Evolutionary conservation across 2,797 vertebrate genomes (phyloP), one percentile per base, ranked within the genome.

Genomic region (Chelmon rostratus): DNA sequence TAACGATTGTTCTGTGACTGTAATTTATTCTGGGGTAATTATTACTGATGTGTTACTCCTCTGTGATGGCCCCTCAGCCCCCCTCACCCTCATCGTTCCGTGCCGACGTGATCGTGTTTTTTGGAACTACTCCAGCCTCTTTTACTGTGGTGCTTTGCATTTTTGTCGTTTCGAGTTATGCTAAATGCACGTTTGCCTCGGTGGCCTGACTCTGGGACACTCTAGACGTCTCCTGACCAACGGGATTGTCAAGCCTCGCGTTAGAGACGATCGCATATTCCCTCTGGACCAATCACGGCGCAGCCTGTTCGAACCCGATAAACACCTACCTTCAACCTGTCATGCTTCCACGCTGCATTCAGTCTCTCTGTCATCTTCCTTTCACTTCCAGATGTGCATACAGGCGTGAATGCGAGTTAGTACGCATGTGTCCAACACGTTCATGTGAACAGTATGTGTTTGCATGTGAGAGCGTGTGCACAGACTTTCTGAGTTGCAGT

Each of bases 21-120:
- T 95, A 95, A 95, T 95, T 95, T 94, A 94, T 95, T 94, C 87
- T 87, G 91, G 90, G 91, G 80, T 91, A 89, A 92, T 87, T 91
- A 87, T 91, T 88, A 84, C 86, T 87, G 88, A 88, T 86, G 86
- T 87, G 90, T 94, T 91, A 69, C 84, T 92, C 81, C 78, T 81
- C 63, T 64, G 87, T 86, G 88, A 88, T 71, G 68, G 71, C 83
- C 84, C 54, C 4, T 3, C 18, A 10, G 19, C 79, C 70, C 31
- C 61, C 59, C 31, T 44, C 50, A 0, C 84, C 81, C 62, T 82
- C 86, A 75, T 78, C 37, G 74, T 90, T 82, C 82, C 70, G 88
- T 91, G 86, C 85, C 73, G 72, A 88, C 76, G 89, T 92, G 88
- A 90, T 92, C 21, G 88, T 90, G 83, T 76, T 81, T 83, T 84